phyloP scores from a whole-genome alignment of 2,888 invertebrate genomes.

The Coremacera marginata region DNA sequence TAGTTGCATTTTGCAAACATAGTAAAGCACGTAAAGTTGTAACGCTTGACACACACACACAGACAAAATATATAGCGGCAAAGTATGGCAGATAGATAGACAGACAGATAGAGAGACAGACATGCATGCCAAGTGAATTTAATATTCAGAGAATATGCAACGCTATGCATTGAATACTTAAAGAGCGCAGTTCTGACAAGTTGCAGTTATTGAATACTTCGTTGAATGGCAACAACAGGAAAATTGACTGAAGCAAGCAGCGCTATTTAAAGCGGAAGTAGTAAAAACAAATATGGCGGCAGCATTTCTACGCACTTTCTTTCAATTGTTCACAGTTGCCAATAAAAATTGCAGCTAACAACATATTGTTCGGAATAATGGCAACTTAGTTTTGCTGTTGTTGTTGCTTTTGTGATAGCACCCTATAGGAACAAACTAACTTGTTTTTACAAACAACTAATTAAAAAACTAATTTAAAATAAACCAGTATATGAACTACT shows the following conservation, averaged over 20 bases:
- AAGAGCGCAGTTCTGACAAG: background rate
- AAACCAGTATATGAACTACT: too few relatives aligned
- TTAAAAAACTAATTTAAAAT: too few relatives aligned
- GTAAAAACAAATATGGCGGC: background rate
- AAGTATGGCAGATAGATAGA: constrained; percentile 28
- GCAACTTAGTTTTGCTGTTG: too few relatives aligned
- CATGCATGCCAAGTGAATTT: background rate
- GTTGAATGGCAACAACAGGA: background rate
- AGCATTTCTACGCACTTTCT: too few relatives aligned
- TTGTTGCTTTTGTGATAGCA: too few relatives aligned
- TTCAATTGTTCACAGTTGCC: too few relatives aligned
- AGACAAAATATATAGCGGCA: constrained; percentile 15
- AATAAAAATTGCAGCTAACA: too few relatives aligned
- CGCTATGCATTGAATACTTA: constrained; percentile 20
- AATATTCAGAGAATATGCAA: constrained; percentile 19
- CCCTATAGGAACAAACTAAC: too few relatives aligned
- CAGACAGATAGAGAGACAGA: background rate
- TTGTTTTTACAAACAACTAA: too few relatives aligned
- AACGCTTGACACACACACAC: background rate
- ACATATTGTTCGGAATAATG: too few relatives aligned
- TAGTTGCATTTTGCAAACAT: background rate
- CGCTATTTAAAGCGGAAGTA: background rate
- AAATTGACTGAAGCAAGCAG: background rate
- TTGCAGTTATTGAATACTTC: too few relatives aligned
- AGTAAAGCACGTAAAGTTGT: background rate